Conservation (phyloP, 2,113 vertebrate species). For the Gambusia affinis region DNA sequence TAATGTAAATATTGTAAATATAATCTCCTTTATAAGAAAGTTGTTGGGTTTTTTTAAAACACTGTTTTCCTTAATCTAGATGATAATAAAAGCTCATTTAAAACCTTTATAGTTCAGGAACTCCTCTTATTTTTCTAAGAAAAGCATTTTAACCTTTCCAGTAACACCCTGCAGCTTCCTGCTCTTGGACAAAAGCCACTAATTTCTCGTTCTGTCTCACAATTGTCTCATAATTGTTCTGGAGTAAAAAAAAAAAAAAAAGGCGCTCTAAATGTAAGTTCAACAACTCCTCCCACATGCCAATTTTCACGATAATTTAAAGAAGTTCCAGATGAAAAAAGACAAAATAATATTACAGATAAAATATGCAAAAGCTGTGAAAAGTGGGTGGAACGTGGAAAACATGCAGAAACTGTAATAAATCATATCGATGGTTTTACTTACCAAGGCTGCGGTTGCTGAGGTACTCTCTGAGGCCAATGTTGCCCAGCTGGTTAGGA, state of each 20-base stretch:
- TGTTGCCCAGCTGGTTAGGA: slow-evolving; percentile 90
- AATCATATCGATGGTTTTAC: slow-evolving; percentile 27
- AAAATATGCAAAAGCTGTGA: neutral
- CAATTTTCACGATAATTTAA: slow-evolving; percentile 8
- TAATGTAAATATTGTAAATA: no score
- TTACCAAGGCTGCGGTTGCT: slow-evolving; percentile 92
- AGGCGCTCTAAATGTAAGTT: neutral
- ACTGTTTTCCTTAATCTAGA: neutral
- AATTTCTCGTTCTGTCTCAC: neutral
- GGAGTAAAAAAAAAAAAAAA: no score
- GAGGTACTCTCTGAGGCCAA: slow-evolving; percentile 92
- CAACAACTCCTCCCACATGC: slow-evolving; percentile 6
- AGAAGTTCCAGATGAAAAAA: neutral
- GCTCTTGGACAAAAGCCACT: neutral
- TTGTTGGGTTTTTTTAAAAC: no score
- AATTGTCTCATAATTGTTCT: neutral
- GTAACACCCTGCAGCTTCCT: neutral
- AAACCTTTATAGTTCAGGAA: neutral
- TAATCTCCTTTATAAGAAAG: no score
- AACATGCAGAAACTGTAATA: neutral
- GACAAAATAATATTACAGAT: neutral
- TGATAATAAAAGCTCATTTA: neutral
- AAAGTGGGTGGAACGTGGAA: neutral
- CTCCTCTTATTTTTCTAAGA: neutral
- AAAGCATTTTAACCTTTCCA: neutral